phyloP scores from a whole-genome alignment of 2,797 vertebrate genomes.

The Cyprinella venusta region DNA sequence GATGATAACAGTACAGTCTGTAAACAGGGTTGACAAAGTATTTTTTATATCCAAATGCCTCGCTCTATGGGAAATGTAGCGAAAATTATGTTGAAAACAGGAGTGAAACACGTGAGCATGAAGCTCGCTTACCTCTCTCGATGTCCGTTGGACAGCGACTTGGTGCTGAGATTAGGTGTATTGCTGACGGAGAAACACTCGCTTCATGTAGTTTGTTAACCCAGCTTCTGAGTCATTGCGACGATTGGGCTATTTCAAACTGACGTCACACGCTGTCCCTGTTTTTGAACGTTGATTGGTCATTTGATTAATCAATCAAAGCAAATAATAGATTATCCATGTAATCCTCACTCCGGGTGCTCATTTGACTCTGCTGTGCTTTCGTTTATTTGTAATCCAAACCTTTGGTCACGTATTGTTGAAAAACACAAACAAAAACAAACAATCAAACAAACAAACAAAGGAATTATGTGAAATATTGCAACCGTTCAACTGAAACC shows the following conservation, averaged over 20 bases:
- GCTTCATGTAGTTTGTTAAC: conserved; percentile 47
- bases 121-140: conserved; percentile 58
- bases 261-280: background rate
- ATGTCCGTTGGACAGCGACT: conserved; percentile 61
- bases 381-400: conserved; percentile 46
- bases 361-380: conserved; percentile 9
- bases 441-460: background rate
- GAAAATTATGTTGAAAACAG: background rate
- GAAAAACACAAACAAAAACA: too few species aligned
- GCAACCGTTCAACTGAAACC: background rate
- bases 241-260: conserved; percentile 50
- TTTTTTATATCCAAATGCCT: background rate
- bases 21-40: background rate
- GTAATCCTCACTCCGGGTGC: conserved; percentile 34
- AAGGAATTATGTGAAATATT: background rate
- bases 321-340: conserved; percentile 22
- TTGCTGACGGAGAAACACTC: conserved; percentile 53
- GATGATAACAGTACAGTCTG: background rate
- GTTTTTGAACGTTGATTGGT: conserved; percentile 44
- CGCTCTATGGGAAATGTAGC: background rate
- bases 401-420: background rate
- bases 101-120: conserved; percentile 5
- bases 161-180: conserved; percentile 65
- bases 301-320: conserved; percentile 44
- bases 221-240: conserved; percentile 28